Percentiles rank a stretch among this genome's conserved stretches.
Evolutionary conservation across 2,888 invertebrate genomes (phyloP).

Genomic region (Fragum sueziense): DNA sequence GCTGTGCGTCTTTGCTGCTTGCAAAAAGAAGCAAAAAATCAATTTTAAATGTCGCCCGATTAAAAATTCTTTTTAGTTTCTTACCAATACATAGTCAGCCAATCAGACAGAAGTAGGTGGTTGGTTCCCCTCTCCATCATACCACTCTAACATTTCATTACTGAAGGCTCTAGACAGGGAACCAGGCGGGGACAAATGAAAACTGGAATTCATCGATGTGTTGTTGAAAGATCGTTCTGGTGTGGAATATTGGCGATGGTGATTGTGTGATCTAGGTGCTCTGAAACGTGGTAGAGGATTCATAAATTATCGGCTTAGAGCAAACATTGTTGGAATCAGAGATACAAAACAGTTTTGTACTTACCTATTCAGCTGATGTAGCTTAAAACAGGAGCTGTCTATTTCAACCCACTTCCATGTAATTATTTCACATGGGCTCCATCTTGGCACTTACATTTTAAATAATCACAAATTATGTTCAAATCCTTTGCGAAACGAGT

Average conservation of each 20-base stretch:
- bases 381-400: too few species aligned
- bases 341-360: too few species aligned
- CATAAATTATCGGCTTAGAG: too few species aligned
- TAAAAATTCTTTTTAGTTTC: background rate
- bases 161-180: constrained; percentile 84
- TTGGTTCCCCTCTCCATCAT: constrained; percentile 71
- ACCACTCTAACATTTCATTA: constrained; percentile 86
- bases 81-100: background rate
- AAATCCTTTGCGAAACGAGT: too few species aligned
- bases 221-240: constrained; percentile 47
- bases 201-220: constrained; percentile 45
- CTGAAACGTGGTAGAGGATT: constrained; percentile 23
- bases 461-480: too few species aligned
- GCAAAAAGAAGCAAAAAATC: too few species aligned
- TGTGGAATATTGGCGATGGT: constrained; percentile 56
- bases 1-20: too few species aligned
- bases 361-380: too few species aligned
- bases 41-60: background rate
- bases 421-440: too few species aligned
- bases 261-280: constrained; percentile 23
- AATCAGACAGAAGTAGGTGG: constrained; percentile 57
- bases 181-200: constrained; percentile 60
- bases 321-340: too few species aligned
- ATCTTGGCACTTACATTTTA: too few species aligned
- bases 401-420: too few species aligned